phyloP scores from a whole-genome alignment of 1,140 invertebrate genomes.

The Thaumatotibia leucotreta region DNA sequence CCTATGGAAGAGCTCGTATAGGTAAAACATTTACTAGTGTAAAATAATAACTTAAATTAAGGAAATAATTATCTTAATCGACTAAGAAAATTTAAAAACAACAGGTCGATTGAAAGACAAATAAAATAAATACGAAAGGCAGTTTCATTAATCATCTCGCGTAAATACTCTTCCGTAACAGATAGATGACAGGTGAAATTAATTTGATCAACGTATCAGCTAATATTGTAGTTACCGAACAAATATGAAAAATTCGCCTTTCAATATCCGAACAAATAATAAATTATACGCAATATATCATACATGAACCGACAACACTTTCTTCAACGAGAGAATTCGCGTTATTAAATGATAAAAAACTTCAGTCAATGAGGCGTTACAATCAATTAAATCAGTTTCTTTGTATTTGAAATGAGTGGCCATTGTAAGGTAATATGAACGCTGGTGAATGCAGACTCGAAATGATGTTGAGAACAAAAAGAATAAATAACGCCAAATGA shows the following conservation, averaged over 20 bases:
- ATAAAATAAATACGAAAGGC: too few relatives aligned
- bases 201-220: neutral
- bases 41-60: too few relatives aligned
- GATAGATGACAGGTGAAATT: neutral
- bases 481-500: conserved; percentile 4
- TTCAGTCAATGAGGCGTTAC: neutral
- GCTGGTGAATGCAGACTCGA: neutral
- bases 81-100: too few relatives aligned
- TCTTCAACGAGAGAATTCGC: conserved; percentile 3
- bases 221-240: too few relatives aligned
- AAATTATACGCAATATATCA: neutral
- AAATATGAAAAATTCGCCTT: too few relatives aligned
- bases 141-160: neutral
- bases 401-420: conserved; percentile 3
- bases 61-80: too few relatives aligned
- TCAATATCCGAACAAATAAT: too few relatives aligned
- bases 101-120: too few relatives aligned
- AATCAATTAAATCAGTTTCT: conserved; percentile 10
- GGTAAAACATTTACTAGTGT: neutral
- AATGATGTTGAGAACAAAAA: neutral
- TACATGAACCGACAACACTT: neutral
- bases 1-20: neutral
- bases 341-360: neutral
- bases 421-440: neutral
- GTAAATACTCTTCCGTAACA: neutral